A percentile compares a stretch with the other conserved stretches of the same genome.
Evolutionary conservation across 2,797 vertebrate genomes (phyloP).

Genomic region (Sebastes elongatus): DNA sequence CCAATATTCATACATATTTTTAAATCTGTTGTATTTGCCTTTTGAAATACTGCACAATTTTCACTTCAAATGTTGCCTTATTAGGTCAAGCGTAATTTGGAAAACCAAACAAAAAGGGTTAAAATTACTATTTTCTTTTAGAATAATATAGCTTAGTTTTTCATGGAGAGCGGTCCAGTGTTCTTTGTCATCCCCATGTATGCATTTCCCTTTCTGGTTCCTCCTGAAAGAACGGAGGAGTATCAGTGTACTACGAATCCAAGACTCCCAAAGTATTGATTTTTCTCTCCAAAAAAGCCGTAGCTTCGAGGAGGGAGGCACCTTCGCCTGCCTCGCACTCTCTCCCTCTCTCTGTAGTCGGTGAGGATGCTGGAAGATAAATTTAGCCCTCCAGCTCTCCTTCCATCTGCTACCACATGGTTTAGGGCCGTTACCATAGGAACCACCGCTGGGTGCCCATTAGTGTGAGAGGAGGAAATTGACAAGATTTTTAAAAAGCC

Average conservation of each 20-base stretch:
- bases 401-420: constrained; percentile 88
- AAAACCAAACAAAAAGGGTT: not conserved
- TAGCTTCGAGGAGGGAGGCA: constrained; percentile 65
- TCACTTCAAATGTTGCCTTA: not conserved
- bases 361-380: constrained; percentile 86
- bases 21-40: not conserved
- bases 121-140: not conserved
- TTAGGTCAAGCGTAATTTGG: not conserved
- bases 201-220: constrained; percentile 4
- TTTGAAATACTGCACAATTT: not conserved
- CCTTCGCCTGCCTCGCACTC: constrained; percentile 59
- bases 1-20: not conserved
- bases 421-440: constrained; percentile 87
- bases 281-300: constrained; percentile 63
- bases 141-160: not conserved
- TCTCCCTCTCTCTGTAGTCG: constrained; percentile 68
- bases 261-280: constrained; percentile 62
- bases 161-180: not conserved
- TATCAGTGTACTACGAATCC: constrained; percentile 32
- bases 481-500: constrained; percentile 73
- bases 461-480: constrained; percentile 79
- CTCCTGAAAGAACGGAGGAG: constrained; percentile 22
- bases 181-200: constrained; percentile 16
- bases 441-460: constrained; percentile 85
- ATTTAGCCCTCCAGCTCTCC: constrained; percentile 87